Conservation (phyloP, 1,140 invertebrate species). For the Drusus annulatus region DNA sequence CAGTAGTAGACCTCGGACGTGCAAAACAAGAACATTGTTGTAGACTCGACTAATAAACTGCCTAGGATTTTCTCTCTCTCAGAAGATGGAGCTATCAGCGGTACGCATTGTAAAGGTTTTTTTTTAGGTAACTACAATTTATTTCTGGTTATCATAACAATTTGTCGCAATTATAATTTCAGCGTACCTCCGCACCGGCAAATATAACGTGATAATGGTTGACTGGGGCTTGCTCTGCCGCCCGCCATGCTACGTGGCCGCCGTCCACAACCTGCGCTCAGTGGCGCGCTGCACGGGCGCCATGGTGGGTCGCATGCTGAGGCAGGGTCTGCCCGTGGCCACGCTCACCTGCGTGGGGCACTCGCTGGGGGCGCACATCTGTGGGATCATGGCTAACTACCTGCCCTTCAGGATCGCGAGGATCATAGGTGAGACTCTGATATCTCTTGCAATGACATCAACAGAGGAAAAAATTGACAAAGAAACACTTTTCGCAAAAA, state of each 20-base stretch:
- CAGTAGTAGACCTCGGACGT: too few relatives aligned
- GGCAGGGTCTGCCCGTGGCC: constrained; percentile 74
- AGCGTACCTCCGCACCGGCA: constrained; percentile 80
- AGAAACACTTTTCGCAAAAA: too few relatives aligned
- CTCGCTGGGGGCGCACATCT: constrained; percentile 82
- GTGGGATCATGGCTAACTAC: constrained; percentile 80
- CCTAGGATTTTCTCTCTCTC: too few relatives aligned
- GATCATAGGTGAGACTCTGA: constrained; percentile 70
- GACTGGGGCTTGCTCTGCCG: constrained; percentile 80
- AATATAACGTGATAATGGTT: constrained; percentile 83
- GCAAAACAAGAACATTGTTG: too few relatives aligned
- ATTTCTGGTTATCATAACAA: too few relatives aligned
- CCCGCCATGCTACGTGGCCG: constrained; percentile 81
- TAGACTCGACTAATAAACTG: too few relatives aligned
- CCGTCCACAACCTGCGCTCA: constrained; percentile 79
- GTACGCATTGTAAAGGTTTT: too few relatives aligned
- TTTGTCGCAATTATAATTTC: too few relatives aligned
- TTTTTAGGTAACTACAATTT: too few relatives aligned
- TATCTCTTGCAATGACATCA: too few relatives aligned
- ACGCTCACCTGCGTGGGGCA: constrained; percentile 82
- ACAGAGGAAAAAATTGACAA: too few relatives aligned
- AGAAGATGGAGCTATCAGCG: too few relatives aligned
- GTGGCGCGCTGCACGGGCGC: constrained; percentile 78
- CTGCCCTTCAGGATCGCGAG: constrained; percentile 75
- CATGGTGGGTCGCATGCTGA: constrained; percentile 74